A percentile compares a stretch with the other conserved stretches of the same genome.
These are phyloP conservation scores for Zygothrica quintamaculata DNA, from an alignment of 2,888 invertebrate genomes.

Conservation along the genomic window DNA sequence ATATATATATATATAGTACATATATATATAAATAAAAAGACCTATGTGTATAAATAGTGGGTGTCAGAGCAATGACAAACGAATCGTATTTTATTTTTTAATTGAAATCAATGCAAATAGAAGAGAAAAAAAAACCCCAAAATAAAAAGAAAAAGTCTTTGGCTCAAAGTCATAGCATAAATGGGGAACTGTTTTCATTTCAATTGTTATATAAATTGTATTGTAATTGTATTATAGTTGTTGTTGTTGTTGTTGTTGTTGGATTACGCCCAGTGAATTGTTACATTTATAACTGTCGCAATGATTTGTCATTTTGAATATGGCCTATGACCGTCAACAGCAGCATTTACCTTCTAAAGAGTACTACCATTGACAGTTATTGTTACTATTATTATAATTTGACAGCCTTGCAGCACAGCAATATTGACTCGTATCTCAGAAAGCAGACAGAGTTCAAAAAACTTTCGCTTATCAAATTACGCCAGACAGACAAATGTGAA, in stretches of 20 bases:
- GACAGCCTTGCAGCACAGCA: constrained; percentile 63
- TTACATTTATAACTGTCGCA: constrained; percentile 32
- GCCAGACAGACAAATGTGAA: constrained; percentile 40
- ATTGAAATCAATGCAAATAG: constrained; percentile 63
- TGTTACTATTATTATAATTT: constrained; percentile 47
- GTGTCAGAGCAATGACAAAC: constrained; percentile 73
- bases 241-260: too few relatives aligned
- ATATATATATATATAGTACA: constrained; percentile 15
- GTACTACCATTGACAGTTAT: constrained; percentile 31
- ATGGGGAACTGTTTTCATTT: constrained; percentile 34
- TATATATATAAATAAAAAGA: constrained; percentile 14
- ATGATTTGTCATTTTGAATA: constrained; percentile 40
- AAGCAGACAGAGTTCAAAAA: constrained; percentile 71
- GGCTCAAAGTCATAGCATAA: constrained; percentile 35
- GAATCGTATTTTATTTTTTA: constrained; percentile 36
- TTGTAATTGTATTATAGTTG: not conserved
- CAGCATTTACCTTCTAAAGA: constrained; percentile 33
- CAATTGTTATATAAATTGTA: constrained; percentile 47
- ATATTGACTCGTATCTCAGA: constrained; percentile 40
- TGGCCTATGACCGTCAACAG: constrained; percentile 40
- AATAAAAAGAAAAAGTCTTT: constrained; percentile 32
- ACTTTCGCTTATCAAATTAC: constrained; percentile 77
- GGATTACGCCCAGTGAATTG: constrained; percentile 27
- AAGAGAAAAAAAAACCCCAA: too few relatives aligned
- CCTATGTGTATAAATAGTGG: constrained; percentile 46